Conservation (phyloP, 2,797 vertebrate species). For the Eulemur albifrons region DNA sequence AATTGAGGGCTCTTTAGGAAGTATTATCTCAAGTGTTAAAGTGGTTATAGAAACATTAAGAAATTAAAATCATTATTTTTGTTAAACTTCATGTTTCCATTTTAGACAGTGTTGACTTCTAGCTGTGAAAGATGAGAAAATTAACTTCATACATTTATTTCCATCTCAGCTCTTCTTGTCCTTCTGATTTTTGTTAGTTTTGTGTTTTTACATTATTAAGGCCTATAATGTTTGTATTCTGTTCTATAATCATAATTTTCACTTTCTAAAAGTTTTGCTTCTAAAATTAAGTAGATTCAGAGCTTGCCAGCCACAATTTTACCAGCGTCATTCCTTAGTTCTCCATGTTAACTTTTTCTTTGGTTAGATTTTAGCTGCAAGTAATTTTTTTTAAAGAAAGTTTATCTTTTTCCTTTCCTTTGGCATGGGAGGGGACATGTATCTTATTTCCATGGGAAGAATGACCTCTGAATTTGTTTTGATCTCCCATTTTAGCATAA, state of each 20-base stretch:
- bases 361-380: conserved; percentile 18
- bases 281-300: neutral
- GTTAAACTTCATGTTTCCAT: neutral
- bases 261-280: neutral
- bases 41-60: conserved; percentile 4
- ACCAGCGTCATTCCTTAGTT: neutral
- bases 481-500: neutral
- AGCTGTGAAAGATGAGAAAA: conserved; percentile 12
- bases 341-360: conserved; percentile 30
- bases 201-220: conserved; percentile 3
- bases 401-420: neutral
- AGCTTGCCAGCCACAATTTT: neutral
- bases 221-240: neutral
- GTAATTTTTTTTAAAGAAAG: neutral
- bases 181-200: conserved; percentile 5
- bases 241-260: neutral
- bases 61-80: conserved; percentile 7
- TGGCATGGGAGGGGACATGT: neutral
- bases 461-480: neutral
- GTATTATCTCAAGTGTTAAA: conserved; percentile 9
- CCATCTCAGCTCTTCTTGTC: neutral
- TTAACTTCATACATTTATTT: conserved; percentile 25
- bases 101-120: neutral
- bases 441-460: neutral
- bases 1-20: neutral